phyloP scores from a whole-genome alignment of 2,888 invertebrate species.

The Volucella bombylans region DNA sequence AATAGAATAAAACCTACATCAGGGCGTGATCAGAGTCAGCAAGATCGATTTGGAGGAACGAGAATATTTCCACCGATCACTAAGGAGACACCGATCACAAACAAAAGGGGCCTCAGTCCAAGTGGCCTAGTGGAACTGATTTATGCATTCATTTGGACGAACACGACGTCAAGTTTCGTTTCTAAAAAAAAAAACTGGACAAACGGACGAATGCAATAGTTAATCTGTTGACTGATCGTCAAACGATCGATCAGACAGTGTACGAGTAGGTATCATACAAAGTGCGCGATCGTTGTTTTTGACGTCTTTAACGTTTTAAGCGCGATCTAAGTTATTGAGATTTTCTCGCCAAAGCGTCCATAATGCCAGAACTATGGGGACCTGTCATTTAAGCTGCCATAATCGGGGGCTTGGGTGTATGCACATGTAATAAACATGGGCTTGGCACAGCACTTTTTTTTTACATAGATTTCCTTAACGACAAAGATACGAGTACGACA shows the following conservation, averaged over 20 bases:
- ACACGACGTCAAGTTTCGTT: slow-evolving; percentile 27
- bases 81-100: slow-evolving; percentile 36
- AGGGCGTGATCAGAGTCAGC: slow-evolving; percentile 72
- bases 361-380: slow-evolving; percentile 44
- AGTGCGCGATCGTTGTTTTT: background rate
- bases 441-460: slow-evolving; percentile 61
- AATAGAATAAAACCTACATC: slow-evolving; percentile 45
- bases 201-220: slow-evolving; percentile 1
- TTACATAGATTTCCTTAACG: slow-evolving; percentile 46
- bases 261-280: slow-evolving; percentile 14
- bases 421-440: slow-evolving; percentile 69
- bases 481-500: slow-evolving; percentile 40
- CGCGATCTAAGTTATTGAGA: slow-evolving; percentile 57
- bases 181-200: slow-evolving; percentile 54
- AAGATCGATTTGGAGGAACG: slow-evolving; percentile 52
- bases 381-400: slow-evolving; percentile 65
- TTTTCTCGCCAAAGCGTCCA: slow-evolving; percentile 55
- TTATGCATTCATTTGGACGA: slow-evolving; percentile 65
- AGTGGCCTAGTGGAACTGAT: slow-evolving; percentile 68
- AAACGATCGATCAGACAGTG: slow-evolving; percentile 45
- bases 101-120: slow-evolving; percentile 51
- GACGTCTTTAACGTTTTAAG: slow-evolving; percentile 45
- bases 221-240: slow-evolving; percentile 56
- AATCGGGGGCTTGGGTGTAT: slow-evolving; percentile 65
- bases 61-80: slow-evolving; percentile 47